Conservation (phyloP, 2,113 vertebrate genomes). For the Hirundichthys speculiger region DNA sequence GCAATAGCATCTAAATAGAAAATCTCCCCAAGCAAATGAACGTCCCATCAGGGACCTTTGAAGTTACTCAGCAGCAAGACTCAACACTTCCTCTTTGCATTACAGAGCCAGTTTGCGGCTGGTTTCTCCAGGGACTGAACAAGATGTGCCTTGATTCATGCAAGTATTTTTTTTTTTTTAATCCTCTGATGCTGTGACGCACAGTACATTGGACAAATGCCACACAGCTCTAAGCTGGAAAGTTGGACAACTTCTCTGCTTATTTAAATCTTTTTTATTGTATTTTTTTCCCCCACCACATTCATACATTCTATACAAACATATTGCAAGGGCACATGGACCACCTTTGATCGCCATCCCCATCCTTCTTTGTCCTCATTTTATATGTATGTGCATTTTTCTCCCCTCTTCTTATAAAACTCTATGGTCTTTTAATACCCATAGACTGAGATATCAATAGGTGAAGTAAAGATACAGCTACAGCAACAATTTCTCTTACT, state of each 20-base stretch:
- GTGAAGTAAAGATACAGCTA: no score
- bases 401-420: no score
- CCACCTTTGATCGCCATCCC: no score
- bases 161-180: conserved; percentile 20
- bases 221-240: conserved; percentile 4
- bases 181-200: conserved; percentile 2
- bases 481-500: no score
- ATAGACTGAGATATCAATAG: no score
- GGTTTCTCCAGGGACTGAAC: conserved; percentile 55
- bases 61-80: conserved; percentile 67
- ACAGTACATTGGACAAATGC: conserved; percentile 15
- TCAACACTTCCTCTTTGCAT: conserved; percentile 71
- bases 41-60: conserved; percentile 69
- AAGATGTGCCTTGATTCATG: conserved; percentile 69
- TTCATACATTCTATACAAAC: no score
- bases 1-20: conserved; percentile 73
- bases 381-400: no score
- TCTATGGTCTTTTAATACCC: no score
- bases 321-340: no score
- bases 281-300: no score
- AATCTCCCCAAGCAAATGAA: conserved; percentile 71
- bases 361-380: no score
- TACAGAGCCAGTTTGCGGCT: conserved; percentile 64
- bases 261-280: background rate
- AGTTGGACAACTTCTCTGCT: conserved; percentile 4